Evolutionary conservation across 2,888 invertebrate genomes (phyloP), one percentile per base, ranked within the genome.

Genomic region (Labia minor): DNA sequence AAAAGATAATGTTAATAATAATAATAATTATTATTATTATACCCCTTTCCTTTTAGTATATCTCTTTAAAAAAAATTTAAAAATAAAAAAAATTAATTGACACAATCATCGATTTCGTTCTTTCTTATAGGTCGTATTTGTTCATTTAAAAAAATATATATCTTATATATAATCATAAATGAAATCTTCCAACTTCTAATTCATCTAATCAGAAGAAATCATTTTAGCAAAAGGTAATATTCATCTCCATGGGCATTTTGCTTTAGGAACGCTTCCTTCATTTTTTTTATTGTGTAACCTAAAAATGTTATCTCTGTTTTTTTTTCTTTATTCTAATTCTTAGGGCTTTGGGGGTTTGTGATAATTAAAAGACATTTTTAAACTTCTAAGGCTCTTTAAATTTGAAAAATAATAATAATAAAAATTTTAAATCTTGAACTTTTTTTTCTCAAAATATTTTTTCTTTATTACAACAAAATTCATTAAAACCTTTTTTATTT

Each of bases 201-300:
- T 49, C 49, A 49, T 49, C 49, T 49, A 26, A 26, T 26, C 49
- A 49, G 49, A 11, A 49, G 49, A 49, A 14, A 49, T 49, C 49
- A 49, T 49, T n/a, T 49, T 49, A 49, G 49, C n/a, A 49, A 11
- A 49, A 49, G 49, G 49, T 49, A 49, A 49, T 49, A n/a, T 3
- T 49, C 49, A 49, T 49, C 26, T 26, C 26, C 49, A 14, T 49
- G 16, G 49, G n/a, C 49, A 49, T 49, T 26, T 49, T 49, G 49
- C 49, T 49, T 49, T 49, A 49, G 49, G 49, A 49, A 49, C 49
- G 49, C 49, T 49, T 49, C 49, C 49, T 49, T 49, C n/a, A 49
- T 49, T 49, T 49, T 49, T 4, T 49, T 4, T 49, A 8, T 49
- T 11, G 6, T 33, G 6, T 8, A 33, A 33, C 33, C 11, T 11